Evolutionary conservation across 2,888 invertebrate species (phyloP).

Genomic region (Capitulum mitella): DNA sequence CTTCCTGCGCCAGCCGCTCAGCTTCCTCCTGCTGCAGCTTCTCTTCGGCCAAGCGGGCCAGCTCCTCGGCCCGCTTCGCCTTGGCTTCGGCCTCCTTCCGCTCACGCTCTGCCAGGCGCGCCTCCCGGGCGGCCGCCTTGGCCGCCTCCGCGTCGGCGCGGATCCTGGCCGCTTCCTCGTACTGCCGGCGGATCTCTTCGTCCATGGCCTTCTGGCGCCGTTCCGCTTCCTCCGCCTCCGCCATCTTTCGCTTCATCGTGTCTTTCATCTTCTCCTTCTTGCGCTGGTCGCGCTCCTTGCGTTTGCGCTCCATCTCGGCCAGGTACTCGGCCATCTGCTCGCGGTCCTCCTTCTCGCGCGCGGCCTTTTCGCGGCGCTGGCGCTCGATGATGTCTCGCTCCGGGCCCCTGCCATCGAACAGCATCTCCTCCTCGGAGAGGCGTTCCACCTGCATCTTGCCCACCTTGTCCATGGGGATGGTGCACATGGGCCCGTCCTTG

Average conservation of each 20-base stretch:
- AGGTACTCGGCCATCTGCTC: slow-evolving; percentile 26
- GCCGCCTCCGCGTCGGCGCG: slow-evolving; percentile 41
- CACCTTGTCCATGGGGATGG: slow-evolving; percentile 30
- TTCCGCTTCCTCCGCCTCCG: slow-evolving; percentile 45
- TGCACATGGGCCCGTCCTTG: slow-evolving; percentile 33
- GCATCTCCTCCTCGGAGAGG: slow-evolving; percentile 26
- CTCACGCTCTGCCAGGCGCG: slow-evolving; percentile 39
- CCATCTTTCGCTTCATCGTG: slow-evolving; percentile 13
- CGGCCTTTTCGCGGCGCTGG: slow-evolving; percentile 31
- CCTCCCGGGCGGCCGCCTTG: slow-evolving; percentile 53
- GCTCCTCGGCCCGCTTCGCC: slow-evolving; percentile 58
- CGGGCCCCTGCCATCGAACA: slow-evolving; percentile 34
- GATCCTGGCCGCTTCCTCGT: slow-evolving; percentile 47
- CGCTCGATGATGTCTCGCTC: slow-evolving; percentile 33
- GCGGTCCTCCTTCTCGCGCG: slow-evolving; percentile 33
- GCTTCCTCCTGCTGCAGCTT: slow-evolving; percentile 45
- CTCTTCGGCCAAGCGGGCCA: slow-evolving; percentile 49
- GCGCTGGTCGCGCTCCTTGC: background rate
- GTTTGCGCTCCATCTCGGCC: slow-evolving; percentile 18
- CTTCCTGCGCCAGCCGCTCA: slow-evolving; percentile 34
- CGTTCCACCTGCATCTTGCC: slow-evolving; percentile 28
- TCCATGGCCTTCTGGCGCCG: slow-evolving; percentile 53
- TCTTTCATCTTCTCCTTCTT: slow-evolving; percentile 46
- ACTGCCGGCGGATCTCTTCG: slow-evolving; percentile 33
- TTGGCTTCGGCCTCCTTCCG: slow-evolving; percentile 65